Evolutionary conservation across 1,140 invertebrate species (phyloP).

Genomic region (Babylonia areolata): DNA sequence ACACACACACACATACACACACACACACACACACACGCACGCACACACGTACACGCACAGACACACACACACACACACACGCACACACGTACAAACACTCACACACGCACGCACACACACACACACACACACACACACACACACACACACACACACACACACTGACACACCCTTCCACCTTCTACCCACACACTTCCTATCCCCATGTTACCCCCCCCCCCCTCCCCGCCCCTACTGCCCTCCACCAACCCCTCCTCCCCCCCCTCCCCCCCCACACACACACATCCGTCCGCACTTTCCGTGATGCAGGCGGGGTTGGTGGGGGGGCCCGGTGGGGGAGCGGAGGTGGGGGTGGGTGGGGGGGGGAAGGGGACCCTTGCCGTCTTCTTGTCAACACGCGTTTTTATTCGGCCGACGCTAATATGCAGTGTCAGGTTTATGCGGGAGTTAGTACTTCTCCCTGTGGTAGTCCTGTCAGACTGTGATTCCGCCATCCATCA

Average conservation of each 20-base stretch:
- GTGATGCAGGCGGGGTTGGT: too few species aligned
- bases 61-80: conserved; percentile 2
- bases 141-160: neutral
- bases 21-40: conserved; percentile 18
- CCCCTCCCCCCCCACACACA: too few species aligned
- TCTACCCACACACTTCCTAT: neutral
- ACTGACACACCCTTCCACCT: neutral
- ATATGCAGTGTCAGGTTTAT: too few species aligned
- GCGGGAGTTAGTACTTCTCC: too few species aligned
- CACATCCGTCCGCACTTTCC: too few species aligned
- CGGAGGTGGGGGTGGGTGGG: too few species aligned
- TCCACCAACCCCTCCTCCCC: neutral
- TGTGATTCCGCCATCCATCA: too few species aligned
- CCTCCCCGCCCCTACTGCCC: neutral
- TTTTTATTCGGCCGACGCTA: too few species aligned
- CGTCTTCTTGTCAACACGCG: too few species aligned
- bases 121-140: neutral
- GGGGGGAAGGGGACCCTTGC: too few species aligned
- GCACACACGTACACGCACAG: neutral
- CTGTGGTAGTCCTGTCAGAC: too few species aligned
- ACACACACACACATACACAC: conserved; percentile 31
- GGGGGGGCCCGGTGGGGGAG: too few species aligned
- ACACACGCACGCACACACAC: neutral
- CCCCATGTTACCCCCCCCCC: neutral
- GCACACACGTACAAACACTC: neutral